phyloP scores from a whole-genome alignment of 2,888 invertebrate species.

The Tinea semifulvella region DNA sequence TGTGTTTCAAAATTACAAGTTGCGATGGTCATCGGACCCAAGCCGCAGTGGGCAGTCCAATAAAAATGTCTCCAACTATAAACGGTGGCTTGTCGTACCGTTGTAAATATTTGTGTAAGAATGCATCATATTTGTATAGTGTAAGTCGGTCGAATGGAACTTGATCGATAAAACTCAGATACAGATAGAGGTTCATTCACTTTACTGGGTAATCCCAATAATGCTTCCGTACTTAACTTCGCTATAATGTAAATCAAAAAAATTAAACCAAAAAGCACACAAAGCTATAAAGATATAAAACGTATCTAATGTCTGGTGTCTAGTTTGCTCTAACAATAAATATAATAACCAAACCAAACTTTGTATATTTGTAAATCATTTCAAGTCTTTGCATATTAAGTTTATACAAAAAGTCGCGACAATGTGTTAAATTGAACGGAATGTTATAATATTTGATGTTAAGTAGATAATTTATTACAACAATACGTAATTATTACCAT shows the following conservation, averaged over 20 bases:
- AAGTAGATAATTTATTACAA: slow-evolving; percentile 17
- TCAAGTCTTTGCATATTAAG: slow-evolving; percentile 37
- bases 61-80: slow-evolving; percentile 12
- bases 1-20: neutral
- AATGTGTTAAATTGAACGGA: slow-evolving; percentile 40
- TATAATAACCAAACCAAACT: neutral
- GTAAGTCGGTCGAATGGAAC: slow-evolving; percentile 5
- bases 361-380: slow-evolving; percentile 31
- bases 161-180: slow-evolving; percentile 6
- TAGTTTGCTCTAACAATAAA: neutral
- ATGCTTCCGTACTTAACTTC: neutral
- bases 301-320: slow-evolving; percentile 1
- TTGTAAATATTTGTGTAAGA: slow-evolving; percentile 12
- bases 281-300: neutral
- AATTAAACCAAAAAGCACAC: neutral
- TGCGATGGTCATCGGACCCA: neutral
- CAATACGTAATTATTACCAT: slow-evolving; percentile 4
- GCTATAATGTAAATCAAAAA: neutral
- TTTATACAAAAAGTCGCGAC: slow-evolving; percentile 43
- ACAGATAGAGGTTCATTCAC: slow-evolving; percentile 8
- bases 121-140: slow-evolving; percentile 6
- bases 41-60: slow-evolving; percentile 7
- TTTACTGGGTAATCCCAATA: neutral
- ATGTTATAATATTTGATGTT: slow-evolving; percentile 35
- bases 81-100: slow-evolving; percentile 6